phyloP scores from a whole-genome alignment of 2,113 vertebrate species.

The Tyrannus savana region DNA sequence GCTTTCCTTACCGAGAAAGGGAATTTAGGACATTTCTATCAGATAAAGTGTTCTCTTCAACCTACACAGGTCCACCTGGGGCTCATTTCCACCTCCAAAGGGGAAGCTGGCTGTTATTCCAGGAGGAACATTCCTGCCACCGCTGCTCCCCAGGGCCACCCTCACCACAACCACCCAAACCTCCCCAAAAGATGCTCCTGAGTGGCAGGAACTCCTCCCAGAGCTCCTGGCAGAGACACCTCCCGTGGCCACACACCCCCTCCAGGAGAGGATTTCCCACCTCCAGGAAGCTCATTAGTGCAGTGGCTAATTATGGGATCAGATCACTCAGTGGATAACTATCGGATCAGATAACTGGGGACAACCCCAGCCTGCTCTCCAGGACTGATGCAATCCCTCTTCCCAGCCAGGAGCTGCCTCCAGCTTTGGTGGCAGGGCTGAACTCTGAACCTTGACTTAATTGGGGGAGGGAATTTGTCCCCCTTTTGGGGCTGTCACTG shows the following conservation, averaged over 20 bases:
- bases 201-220: not conserved
- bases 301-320: not conserved
- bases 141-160: rapidly evolving
- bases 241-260: not conserved
- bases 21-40: no score
- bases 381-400: rapidly evolving
- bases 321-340: not conserved
- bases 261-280: not conserved
- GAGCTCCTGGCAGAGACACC: rapidly evolving
- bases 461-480: not conserved
- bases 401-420: not conserved
- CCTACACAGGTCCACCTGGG: not conserved
- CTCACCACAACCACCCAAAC: not conserved
- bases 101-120: rapidly evolving
- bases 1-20: not conserved
- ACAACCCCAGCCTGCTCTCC: not conserved
- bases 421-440: not conserved
- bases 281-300: not conserved
- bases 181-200: not conserved
- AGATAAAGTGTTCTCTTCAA: not conserved
- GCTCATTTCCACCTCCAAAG: rapidly evolving
- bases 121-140: not conserved
- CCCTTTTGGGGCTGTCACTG: not conserved
- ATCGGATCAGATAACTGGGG: not conserved
- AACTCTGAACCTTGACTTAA: rapidly evolving